Conservation (phyloP, 2,797 vertebrate species). For the Enteromius afrohamiltoni region DNA sequence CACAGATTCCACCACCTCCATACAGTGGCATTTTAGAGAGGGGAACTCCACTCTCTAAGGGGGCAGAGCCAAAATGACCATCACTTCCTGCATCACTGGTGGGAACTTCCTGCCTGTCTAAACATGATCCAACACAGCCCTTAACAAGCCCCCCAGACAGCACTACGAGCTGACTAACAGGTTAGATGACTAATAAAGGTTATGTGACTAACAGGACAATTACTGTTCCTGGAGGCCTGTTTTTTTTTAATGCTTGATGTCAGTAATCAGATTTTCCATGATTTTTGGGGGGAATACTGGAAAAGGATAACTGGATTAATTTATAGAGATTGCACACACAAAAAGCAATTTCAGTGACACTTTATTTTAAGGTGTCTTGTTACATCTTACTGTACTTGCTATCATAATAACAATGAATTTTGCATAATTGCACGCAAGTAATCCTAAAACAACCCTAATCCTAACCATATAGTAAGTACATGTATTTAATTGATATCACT, state of each 20-base stretch:
- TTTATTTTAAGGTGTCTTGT: background rate
- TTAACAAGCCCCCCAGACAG: slow-evolving; percentile 20
- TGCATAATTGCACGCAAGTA: background rate
- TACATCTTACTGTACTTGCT: background rate
- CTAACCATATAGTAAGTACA: too few relatives aligned
- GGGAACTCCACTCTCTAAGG: slow-evolving; percentile 60
- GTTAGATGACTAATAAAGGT: slow-evolving; percentile 5
- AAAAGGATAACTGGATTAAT: background rate
- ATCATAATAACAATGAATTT: background rate
- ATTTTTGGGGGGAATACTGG: background rate
- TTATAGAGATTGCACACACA: background rate
- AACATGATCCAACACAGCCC: slow-evolving; percentile 60
- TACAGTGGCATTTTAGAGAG: slow-evolving; percentile 50
- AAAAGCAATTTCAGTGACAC: background rate
- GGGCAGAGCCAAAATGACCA: slow-evolving; percentile 56
- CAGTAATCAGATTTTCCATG: background rate
- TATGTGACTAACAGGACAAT: slow-evolving; percentile 13
- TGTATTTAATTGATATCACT: too few relatives aligned
- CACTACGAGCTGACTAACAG: slow-evolving; percentile 10
- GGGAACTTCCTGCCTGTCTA: slow-evolving; percentile 64
- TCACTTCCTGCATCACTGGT: slow-evolving; percentile 52
- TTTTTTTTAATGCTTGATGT: background rate
- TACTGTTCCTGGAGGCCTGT: background rate
- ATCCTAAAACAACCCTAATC: background rate
- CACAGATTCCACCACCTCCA: slow-evolving; percentile 10